Evolutionary conservation across 2,797 vertebrate species (phyloP).

Genomic region (Myripristis murdjan): DNA sequence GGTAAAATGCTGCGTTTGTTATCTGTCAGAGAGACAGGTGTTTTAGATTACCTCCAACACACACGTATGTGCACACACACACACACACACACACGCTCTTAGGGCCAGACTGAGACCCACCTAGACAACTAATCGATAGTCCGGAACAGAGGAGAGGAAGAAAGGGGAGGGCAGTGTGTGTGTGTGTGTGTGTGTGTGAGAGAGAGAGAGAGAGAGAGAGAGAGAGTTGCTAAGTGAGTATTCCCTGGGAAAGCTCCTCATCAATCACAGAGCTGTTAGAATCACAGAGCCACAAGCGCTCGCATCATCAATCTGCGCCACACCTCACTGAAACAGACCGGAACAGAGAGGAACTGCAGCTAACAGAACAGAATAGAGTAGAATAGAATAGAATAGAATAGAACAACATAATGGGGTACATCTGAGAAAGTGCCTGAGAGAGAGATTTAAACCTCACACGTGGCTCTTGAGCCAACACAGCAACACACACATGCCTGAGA

Average conservation of each 20-base stretch:
- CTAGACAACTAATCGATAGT: slow-evolving; percentile 88
- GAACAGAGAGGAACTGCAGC: neutral
- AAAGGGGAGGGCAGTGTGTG: slow-evolving; percentile 40
- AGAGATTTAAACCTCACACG: slow-evolving; percentile 51
- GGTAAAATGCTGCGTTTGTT: slow-evolving; percentile 85
- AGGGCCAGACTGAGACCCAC: slow-evolving; percentile 80
- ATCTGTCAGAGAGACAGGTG: slow-evolving; percentile 86
- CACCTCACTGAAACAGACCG: slow-evolving; percentile 43
- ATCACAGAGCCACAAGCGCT: slow-evolving; percentile 73
- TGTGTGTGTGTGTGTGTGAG: no score
- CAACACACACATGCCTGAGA: slow-evolving; percentile 44
- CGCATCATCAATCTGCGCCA: slow-evolving; percentile 78
- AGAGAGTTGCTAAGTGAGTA: slow-evolving; percentile 81
- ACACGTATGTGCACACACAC: slow-evolving; percentile 55
- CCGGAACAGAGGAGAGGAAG: slow-evolving; percentile 66
- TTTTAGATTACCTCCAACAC: slow-evolving; percentile 80
- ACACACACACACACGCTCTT: slow-evolving; percentile 56
- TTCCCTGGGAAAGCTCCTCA: slow-evolving; percentile 80
- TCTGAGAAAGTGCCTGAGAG: neutral
- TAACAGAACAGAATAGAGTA: slow-evolving; percentile 13
- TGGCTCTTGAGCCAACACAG: slow-evolving; percentile 44
- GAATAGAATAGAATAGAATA: neutral
- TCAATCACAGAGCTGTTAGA: slow-evolving; percentile 87
- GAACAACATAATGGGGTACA: no score
- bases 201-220: slow-evolving; percentile 23